Percentiles rank a stretch among this genome's conserved stretches.
These are phyloP conservation scores for Puntigrus tetrazona DNA, from an alignment of 2,113 vertebrate genomes.

Conservation along the genomic window DNA sequence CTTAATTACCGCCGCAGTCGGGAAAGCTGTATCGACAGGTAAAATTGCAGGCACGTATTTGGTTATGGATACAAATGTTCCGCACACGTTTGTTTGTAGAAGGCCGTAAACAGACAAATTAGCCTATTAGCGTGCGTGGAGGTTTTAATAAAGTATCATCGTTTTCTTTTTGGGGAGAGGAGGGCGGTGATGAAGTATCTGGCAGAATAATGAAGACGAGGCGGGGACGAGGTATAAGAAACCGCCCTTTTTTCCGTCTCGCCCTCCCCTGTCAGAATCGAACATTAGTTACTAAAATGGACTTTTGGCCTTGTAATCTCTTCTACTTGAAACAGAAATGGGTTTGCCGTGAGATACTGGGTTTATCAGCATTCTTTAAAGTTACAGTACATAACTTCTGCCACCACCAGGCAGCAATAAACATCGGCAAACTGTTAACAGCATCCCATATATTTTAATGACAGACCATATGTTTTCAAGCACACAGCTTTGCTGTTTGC, in stretches of 20 bases:
- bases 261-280: background rate
- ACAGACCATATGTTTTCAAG: conserved; percentile 17
- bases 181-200: conserved; percentile 5
- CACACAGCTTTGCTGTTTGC: conserved; percentile 10
- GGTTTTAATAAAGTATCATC: conserved; percentile 44
- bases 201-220: background rate
- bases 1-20: conserved; percentile 40
- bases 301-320: conserved; percentile 12
- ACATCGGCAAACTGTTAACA: conserved; percentile 21
- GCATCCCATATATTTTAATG: conserved; percentile 24
- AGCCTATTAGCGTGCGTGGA: conserved; percentile 34
- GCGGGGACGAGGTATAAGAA: background rate
- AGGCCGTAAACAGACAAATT: conserved; percentile 46
- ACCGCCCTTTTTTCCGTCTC: background rate
- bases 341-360: background rate
- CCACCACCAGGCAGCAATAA: background rate
- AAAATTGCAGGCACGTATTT: background rate
- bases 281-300: conserved; percentile 13
- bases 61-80: conserved; percentile 25
- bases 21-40: background rate
- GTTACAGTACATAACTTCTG: conserved; percentile 13
- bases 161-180: conserved; percentile 16
- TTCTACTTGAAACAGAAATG: background rate
- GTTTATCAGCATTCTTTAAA: conserved; percentile 27
- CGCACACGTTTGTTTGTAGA: conserved; percentile 26